Evolutionary conservation across 2,113 vertebrate genomes (phyloP), one percentile per base, ranked within the genome.

Genomic region (Neogale vison): DNA sequence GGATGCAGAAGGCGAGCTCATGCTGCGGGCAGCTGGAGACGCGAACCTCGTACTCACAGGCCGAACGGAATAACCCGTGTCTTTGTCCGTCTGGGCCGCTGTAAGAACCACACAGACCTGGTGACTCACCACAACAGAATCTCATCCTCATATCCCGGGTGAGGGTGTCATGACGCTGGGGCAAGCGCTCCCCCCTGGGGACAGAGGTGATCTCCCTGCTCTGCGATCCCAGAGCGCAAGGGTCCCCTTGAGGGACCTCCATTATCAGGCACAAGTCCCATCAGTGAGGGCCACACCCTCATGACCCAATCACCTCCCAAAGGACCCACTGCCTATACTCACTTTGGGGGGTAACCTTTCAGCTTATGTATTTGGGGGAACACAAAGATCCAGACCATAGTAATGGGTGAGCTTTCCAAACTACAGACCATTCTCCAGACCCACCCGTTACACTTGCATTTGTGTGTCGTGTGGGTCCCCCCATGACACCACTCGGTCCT

Each of bases 381-480:
- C 34, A 36, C 52, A 55, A 8, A 36, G 34, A 24, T 8, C 57
- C 79, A 81, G 52, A 24, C n/a, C 23, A 9, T 3, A 4, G n/a
- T n/a, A 4, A 24, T 3, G 2, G 10, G 8, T 11, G 8, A 1
- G 45, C 65, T 65, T 21, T 65, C 10, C 71, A 11, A 34, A 47
- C 50, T 29, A 12, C 6, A 52, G 50, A 31, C 24, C 55, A 26
- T n/a, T 55, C 45, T 24, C 11, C 45, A 24, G 26, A 7, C 6
- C 18, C 65, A 45, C 2, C 3, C 67, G 0, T 52, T 14, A 2
- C 6, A 2, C 15, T 13, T n/a, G 4, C 14, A 1, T 26, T 50
- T 63, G 39, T 4, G 9, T 39, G 5, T 45, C 23, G 45, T 31
- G 65, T 8, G 10, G 15, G 29, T 29, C 29, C 34, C 29, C 65